A percentile compares a stretch with the other conserved stretches of the same genome.
Evolutionary conservation across 2,113 vertebrate genomes (phyloP).

Genomic region (Lynx canadensis): DNA sequence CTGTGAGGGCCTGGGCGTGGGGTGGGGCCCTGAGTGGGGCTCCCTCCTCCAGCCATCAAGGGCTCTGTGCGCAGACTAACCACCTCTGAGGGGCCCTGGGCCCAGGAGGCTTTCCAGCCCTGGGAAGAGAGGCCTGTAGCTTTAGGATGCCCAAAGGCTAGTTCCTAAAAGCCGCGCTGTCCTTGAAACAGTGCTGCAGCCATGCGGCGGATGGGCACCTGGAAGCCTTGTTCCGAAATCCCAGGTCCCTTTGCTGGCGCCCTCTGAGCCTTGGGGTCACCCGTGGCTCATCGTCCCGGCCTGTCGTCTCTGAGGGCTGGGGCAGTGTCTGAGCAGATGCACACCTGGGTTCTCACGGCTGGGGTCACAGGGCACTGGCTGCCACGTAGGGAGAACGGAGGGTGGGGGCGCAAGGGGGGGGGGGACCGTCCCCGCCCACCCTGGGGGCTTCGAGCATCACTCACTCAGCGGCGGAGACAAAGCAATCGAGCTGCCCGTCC

Average conservation of each 20-base stretch:
- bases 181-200: accelerated
- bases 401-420: neutral
- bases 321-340: neutral
- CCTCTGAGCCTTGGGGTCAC: no score
- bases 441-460: constrained; percentile 66
- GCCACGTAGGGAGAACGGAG: neutral
- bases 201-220: accelerated
- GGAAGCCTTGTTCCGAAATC: neutral
- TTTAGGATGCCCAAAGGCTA: neutral
- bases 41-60: neutral
- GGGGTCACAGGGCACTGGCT: neutral
- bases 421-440: neutral
- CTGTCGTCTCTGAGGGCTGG: neutral
- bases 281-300: neutral
- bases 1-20: neutral
- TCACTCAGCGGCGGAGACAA: constrained; percentile 97
- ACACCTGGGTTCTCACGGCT: accelerated
- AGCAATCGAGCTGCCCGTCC: constrained; percentile 94
- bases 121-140: neutral
- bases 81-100: neutral
- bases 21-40: neutral
- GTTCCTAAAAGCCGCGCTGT: neutral
- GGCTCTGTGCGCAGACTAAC: neutral
- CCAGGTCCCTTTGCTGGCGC: accelerated
- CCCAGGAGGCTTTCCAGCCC: neutral